phyloP scores from a whole-genome alignment of 2,888 invertebrate species.

The Rhimphoctona megacephalus region DNA sequence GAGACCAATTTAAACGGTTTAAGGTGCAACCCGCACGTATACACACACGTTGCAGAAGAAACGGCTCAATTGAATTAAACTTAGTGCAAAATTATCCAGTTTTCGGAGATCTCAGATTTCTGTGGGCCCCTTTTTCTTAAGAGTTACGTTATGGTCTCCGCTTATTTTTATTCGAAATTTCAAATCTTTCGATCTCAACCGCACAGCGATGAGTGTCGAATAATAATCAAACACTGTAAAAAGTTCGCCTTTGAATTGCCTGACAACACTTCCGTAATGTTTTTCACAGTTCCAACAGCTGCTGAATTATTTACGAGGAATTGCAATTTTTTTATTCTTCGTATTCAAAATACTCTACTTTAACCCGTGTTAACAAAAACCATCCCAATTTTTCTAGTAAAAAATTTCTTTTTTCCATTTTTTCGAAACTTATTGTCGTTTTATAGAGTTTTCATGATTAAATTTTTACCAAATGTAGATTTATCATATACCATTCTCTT shows the following conservation, averaged over 20 bases:
- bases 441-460: too few species aligned
- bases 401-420: too few species aligned
- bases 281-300: conserved; percentile 40
- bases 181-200: conserved; percentile 20
- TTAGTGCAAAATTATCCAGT: conserved; percentile 12
- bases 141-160: not conserved
- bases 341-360: not conserved
- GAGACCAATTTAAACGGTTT: conserved; percentile 1
- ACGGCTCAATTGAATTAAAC: conserved; percentile 38
- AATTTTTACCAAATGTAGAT: too few species aligned
- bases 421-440: too few species aligned
- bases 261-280: conserved; percentile 16
- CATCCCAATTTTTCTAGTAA: too few species aligned
- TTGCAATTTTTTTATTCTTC: conserved; percentile 20
- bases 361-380: not conserved
- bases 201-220: not conserved
- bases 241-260: conserved; percentile 27
- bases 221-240: not conserved
- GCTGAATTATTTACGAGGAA: conserved; percentile 52
- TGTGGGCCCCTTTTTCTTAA: not conserved
- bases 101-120: conserved; percentile 32
- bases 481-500: too few species aligned
- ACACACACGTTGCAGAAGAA: not conserved
- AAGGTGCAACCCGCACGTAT: not conserved
- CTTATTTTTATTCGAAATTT: conserved; percentile 2